phyloP scores from a whole-genome alignment of 2,797 vertebrate species.

The Arctocebus calabarensis region DNA sequence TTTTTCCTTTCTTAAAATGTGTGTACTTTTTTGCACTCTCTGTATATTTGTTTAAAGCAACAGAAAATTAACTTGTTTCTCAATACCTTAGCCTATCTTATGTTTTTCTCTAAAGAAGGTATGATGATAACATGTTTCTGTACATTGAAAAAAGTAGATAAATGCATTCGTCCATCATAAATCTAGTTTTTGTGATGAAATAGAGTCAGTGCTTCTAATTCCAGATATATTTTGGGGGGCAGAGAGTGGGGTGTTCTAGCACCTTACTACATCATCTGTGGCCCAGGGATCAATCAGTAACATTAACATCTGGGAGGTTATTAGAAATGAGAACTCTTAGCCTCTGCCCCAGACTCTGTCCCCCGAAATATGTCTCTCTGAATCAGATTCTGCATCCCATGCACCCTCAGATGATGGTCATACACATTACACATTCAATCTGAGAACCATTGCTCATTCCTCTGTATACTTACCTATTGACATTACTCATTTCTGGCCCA shows the following conservation, averaged over 20 bases:
- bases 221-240: rapidly evolving
- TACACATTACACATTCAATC: background rate
- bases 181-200: background rate
- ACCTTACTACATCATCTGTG: background rate
- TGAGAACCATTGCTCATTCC: background rate
- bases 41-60: background rate
- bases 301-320: background rate
- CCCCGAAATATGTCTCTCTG: background rate
- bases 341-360: too few species aligned
- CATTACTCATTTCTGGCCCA: conserved; percentile 26
- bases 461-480: background rate
- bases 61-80: background rate
- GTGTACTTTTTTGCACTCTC: background rate
- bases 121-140: background rate
- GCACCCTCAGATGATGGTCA: background rate
- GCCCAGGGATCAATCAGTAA: rapidly evolving
- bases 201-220: background rate
- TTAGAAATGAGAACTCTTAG: background rate
- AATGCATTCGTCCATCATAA: background rate
- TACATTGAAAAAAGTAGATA: background rate
- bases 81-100: background rate
- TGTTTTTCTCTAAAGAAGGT: background rate
- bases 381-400: background rate
- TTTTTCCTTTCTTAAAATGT: background rate
- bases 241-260: background rate